Percentiles rank a stretch among this genome's conserved stretches.
phyloP scores from a whole-genome alignment of 1,140 invertebrate species.

The Leucophenga varia region DNA sequence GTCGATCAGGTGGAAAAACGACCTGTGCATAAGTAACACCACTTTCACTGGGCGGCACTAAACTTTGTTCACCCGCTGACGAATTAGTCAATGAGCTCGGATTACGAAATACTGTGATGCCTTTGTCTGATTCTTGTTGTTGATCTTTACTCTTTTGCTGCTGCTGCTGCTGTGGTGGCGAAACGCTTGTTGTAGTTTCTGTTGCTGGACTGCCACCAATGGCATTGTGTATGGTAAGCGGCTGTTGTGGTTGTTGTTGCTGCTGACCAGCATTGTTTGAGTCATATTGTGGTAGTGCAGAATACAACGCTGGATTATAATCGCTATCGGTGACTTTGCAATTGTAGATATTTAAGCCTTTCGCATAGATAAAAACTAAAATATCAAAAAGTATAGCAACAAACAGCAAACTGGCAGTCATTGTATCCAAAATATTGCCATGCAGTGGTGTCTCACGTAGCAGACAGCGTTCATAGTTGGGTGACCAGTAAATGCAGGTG shows the following conservation, averaged over 20 bases:
- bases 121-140: constrained; percentile 1
- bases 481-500: constrained; percentile 54
- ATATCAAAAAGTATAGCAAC: constrained; percentile 48
- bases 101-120: constrained; percentile 32
- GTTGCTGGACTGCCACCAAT: constrained; percentile 35
- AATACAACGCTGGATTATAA: constrained; percentile 47
- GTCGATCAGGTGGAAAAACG: constrained; percentile 46
- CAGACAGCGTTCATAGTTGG: constrained; percentile 39
- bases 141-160: too few species aligned
- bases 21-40: constrained; percentile 52
- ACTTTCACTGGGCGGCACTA: constrained; percentile 31
- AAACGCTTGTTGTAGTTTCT: constrained; percentile 28
- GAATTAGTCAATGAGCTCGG: constrained; percentile 45
- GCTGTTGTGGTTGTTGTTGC: too few species aligned
- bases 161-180: constrained; percentile 25
- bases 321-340: constrained; percentile 51
- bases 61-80: constrained; percentile 31
- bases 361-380: constrained; percentile 41
- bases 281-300: constrained; percentile 43
- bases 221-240: background rate
- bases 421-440: constrained; percentile 50
- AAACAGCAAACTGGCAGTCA: constrained; percentile 41
- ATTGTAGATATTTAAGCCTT: constrained; percentile 47
- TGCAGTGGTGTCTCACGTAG: constrained; percentile 48
- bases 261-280: constrained; percentile 9